phyloP scores from a whole-genome alignment of 2,888 invertebrate genomes.

The Andrena praecox region DNA sequence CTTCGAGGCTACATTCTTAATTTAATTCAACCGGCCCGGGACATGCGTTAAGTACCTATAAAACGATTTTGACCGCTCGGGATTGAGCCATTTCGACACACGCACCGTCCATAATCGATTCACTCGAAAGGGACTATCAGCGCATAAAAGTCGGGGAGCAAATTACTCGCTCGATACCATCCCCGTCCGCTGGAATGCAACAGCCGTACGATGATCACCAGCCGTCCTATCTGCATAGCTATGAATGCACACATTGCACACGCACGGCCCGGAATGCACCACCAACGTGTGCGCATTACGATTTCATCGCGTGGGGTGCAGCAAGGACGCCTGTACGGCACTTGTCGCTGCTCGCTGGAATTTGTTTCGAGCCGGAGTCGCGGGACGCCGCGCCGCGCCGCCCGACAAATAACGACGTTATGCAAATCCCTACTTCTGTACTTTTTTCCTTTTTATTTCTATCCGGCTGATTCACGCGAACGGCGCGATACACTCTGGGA shows the following conservation, averaged over 20 bases:
- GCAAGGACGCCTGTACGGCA: constrained; percentile 67
- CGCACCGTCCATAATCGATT: constrained; percentile 30
- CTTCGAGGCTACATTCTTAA: not conserved
- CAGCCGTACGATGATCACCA: constrained; percentile 12
- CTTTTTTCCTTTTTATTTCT: constrained; percentile 27
- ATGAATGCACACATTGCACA: constrained; percentile 26
- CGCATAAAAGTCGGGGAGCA: constrained; percentile 22
- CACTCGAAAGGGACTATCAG: not conserved
- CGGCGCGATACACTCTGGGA: constrained; percentile 30
- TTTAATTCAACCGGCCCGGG: not conserved
- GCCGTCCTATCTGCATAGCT: constrained; percentile 38
- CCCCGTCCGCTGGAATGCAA: constrained; percentile 23
- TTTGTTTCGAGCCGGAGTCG: constrained; percentile 41
- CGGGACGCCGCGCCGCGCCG: constrained; percentile 44
- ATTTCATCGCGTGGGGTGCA: constrained; percentile 60
- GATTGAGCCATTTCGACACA: constrained; percentile 39
- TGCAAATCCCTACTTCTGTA: constrained; percentile 43
- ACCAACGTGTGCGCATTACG: constrained; percentile 55
- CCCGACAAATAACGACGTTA: constrained; percentile 58
- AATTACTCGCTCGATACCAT: constrained; percentile 24
- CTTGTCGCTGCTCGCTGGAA: constrained; percentile 57
- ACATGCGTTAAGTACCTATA: not conserved
- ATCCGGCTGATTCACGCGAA: constrained; percentile 50
- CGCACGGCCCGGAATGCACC: constrained; percentile 54
- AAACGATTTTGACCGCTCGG: not conserved